Conservation (phyloP, 53 echinoderm and acorn worm genomes). For the Luidia sarsii region DNA sequence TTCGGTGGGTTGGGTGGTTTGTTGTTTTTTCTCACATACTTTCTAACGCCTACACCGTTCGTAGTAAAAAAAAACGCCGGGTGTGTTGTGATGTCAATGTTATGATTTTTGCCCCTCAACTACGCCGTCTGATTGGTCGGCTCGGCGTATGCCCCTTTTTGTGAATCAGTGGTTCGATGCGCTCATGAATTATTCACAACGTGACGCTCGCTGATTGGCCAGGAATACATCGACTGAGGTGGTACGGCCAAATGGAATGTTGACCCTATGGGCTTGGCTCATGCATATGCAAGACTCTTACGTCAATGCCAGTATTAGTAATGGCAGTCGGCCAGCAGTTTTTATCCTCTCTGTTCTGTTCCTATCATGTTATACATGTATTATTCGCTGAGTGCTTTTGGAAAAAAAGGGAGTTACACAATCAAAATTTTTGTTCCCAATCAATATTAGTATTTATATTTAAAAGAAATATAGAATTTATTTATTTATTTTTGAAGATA, state of each 20-base stretch:
- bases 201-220: slow-evolving; percentile 3
- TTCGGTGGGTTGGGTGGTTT: no score
- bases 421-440: no score
- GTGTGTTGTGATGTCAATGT: slow-evolving; percentile 40
- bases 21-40: neutral
- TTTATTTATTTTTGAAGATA: no score
- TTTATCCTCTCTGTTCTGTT: no score
- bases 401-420: no score
- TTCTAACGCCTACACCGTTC: no score
- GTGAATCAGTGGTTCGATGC: slow-evolving; percentile 48
- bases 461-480: no score
- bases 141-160: neutral
- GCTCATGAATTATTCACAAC: slow-evolving; percentile 12
- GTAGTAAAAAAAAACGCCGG: no score
- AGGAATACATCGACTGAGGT: slow-evolving; percentile 47
- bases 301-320: neutral
- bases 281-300: slow-evolving; percentile 21
- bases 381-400: no score
- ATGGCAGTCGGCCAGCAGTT: neutral
- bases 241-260: slow-evolving; percentile 13
- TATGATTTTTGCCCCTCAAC: slow-evolving; percentile 27
- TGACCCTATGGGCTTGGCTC: slow-evolving; percentile 47
- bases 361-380: no score
- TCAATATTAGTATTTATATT: no score
- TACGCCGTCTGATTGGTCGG: slow-evolving; percentile 14